Conservation (phyloP, 2,888 invertebrate species). For the Phrixothrix hirtus region DNA sequence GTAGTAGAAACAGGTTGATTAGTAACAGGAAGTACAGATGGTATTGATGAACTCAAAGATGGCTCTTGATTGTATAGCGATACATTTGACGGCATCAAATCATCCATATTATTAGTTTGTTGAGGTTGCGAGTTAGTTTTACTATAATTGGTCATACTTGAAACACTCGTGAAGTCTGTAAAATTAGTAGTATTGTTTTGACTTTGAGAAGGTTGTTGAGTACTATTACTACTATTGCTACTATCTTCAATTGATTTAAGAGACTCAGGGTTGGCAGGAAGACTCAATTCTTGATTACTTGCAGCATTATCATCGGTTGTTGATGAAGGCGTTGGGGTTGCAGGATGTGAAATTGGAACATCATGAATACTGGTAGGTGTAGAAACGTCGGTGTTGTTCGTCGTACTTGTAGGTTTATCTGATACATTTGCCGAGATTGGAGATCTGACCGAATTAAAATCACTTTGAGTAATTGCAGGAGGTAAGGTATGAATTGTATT, state of each 20-base stretch:
- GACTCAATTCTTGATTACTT: slow-evolving; percentile 52
- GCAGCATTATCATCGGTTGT: slow-evolving; percentile 53
- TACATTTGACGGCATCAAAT: slow-evolving; percentile 46
- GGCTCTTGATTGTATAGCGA: slow-evolving; percentile 46
- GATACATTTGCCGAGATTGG: slow-evolving; percentile 51
- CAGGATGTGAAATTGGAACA: slow-evolving; percentile 52
- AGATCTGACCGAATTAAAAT: slow-evolving; percentile 41
- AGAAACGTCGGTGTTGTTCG: slow-evolving; percentile 46
- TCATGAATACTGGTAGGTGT: slow-evolving; percentile 42
- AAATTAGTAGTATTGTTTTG: slow-evolving; percentile 50
- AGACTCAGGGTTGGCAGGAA: slow-evolving; percentile 50
- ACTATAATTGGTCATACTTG: slow-evolving; percentile 53
- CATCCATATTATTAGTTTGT: slow-evolving; percentile 54
- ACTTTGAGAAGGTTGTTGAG: slow-evolving; percentile 57
- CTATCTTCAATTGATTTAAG: slow-evolving; percentile 48
- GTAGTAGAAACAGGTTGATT: slow-evolving; percentile 25
- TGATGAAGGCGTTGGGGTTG: slow-evolving; percentile 53
- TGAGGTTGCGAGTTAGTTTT: slow-evolving; percentile 42
- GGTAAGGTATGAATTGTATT: slow-evolving; percentile 41
- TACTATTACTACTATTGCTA: slow-evolving; percentile 46
- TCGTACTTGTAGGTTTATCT: slow-evolving; percentile 55
- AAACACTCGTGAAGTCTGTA: slow-evolving; percentile 54
- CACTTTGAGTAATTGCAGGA: slow-evolving; percentile 28
- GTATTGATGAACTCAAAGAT: slow-evolving; percentile 36
- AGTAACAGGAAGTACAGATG: slow-evolving; percentile 32